These are phyloP conservation scores for Acestrorhynchus altus DNA, from an alignment of 2,797 vertebrate species.

Conservation along the genomic window DNA sequence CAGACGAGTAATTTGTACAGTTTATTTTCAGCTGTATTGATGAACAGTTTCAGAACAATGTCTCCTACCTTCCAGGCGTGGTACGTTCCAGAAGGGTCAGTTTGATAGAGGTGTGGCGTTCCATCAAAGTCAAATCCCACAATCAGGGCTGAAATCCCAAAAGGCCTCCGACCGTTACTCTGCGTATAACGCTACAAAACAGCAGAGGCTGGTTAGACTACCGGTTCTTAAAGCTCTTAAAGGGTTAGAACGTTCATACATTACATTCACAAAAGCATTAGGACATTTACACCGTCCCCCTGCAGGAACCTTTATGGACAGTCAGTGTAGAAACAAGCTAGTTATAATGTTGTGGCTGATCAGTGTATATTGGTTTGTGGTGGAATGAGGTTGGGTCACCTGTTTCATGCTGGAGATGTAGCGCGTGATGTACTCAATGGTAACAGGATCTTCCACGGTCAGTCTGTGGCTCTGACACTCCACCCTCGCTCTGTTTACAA, in stretches of 20 bases:
- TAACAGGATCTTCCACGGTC: slow-evolving; percentile 87
- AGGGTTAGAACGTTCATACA: no score
- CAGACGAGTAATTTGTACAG: no score
- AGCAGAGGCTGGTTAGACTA: no score
- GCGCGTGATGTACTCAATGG: slow-evolving; percentile 87
- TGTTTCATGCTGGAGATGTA: slow-evolving; percentile 87
- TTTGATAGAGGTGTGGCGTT: slow-evolving; percentile 85
- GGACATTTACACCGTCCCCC: no score
- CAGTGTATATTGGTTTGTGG: no score
- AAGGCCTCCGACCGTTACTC: slow-evolving; percentile 86
- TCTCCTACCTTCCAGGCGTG: slow-evolving; percentile 85
- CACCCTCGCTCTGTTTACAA: slow-evolving; percentile 86
- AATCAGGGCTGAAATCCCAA: slow-evolving; percentile 86
- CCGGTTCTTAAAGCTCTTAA: no score
- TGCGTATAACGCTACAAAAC: slow-evolving; percentile 83
- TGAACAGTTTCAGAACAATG: no score
- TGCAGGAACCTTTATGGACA: no score
- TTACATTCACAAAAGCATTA: no score
- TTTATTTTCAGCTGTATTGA: no score
- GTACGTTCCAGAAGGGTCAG: slow-evolving; percentile 86
- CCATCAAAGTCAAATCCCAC: slow-evolving; percentile 88
- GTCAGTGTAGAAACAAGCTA: no score
- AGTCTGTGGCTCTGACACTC: slow-evolving; percentile 89
- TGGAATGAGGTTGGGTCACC: slow-evolving; percentile 70
- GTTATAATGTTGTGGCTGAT: no score